A percentile compares a stretch with the other conserved stretches of the same genome.
phyloP scores from a whole-genome alignment of 2,797 vertebrate species.

The Hapalemur alaotrensis region DNA sequence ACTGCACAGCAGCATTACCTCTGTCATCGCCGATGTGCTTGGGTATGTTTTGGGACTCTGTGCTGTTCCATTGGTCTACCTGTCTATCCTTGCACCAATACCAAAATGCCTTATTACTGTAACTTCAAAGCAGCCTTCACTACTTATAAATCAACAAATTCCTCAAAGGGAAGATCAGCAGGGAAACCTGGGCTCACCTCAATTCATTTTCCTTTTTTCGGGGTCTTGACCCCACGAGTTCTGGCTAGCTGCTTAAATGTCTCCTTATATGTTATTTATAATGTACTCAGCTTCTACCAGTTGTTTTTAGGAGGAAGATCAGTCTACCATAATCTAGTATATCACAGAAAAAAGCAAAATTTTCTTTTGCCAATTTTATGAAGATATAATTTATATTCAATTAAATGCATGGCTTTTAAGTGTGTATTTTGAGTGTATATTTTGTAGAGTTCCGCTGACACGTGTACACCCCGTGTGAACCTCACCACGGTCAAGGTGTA shows the following conservation, averaged over 20 bases:
- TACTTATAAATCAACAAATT: background rate
- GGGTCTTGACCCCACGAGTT: background rate
- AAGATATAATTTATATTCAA: background rate
- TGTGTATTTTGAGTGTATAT: background rate
- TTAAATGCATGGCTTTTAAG: background rate
- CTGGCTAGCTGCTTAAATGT: background rate
- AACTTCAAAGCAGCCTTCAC: background rate
- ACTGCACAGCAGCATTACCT: background rate
- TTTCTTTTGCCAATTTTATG: background rate
- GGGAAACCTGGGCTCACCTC: background rate
- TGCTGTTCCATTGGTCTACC: background rate
- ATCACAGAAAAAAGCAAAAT: background rate
- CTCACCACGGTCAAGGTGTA: background rate
- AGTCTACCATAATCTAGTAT: background rate
- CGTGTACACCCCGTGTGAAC: background rate
- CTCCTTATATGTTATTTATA: background rate
- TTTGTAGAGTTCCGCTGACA: background rate
- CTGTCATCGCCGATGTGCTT: background rate
- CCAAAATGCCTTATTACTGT: background rate
- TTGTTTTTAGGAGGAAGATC: background rate
- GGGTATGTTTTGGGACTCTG: background rate
- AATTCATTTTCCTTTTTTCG: background rate
- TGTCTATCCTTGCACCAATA: background rate
- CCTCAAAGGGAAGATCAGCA: background rate
- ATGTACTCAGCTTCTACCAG: background rate